Base-by-base conservation (phyloP, 1,140 invertebrate genomes). In the Drosophila teissieri region DNA sequence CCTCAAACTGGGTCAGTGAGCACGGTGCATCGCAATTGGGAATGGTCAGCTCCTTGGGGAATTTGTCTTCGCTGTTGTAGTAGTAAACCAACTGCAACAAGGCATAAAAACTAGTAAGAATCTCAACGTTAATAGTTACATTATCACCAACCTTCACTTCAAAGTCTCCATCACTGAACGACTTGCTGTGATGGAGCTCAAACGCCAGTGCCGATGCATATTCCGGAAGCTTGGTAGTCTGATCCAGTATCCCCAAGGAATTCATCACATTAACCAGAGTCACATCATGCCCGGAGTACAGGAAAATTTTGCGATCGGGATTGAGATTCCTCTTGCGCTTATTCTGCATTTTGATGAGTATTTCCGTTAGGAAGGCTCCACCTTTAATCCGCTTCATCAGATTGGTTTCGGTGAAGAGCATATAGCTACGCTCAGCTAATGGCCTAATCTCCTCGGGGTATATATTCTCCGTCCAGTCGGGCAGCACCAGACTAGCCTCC, bases 211-310 rank as follows among this genome's bases (percentile, higher is more conserved):
- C 94, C 1, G 95, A 94, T 2, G 95, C 95, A 91, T 95, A 96
- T 42, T 95, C 94, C 0, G 96, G 96, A 80, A 95, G 94, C 11
- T 95, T 85, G 15, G 90, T 60, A 14, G 93, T 92, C 69, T 94
- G 92, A 62, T 95, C 93, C 0, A 93, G 90, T 64, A 95, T 95
- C 7, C 95, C 95, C 74, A 97, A 93, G 0, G 95, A 93, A 62
- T 95, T 93, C 92, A 96, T 93, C 6, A 95, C 78, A 78, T 94
- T 95, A 0, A 96, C 95, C n/a, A 96, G 82, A 0, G 95, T 96
- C 2, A 96, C 92, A 88, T 97, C 96, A 83, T 97, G 96, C 0
- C 93, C 96, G 0, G 96, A 94, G 91, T 96, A 96, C 10, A 95
- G 84, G 78, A 94, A 93, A 55, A 95, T 92, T 77, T 94, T 93